Evolutionary conservation across 1,140 invertebrate genomes (phyloP).

Genomic region (Drosophila tsacasi): DNA sequence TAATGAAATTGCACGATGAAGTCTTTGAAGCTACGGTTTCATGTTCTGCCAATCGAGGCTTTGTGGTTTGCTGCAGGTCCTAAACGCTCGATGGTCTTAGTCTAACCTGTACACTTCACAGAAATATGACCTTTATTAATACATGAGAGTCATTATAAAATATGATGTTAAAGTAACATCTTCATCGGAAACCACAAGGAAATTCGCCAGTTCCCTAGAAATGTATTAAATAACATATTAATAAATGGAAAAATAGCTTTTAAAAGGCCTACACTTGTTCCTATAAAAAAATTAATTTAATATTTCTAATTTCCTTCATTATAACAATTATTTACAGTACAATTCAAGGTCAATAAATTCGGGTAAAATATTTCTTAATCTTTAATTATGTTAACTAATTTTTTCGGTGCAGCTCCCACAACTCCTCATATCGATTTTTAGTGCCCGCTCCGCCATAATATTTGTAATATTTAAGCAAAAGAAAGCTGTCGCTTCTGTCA

Average conservation of each 20-base stretch:
- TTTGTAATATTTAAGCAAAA: constrained; percentile 17
- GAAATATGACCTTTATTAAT: not conserved
- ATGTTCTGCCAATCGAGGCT: constrained; percentile 30
- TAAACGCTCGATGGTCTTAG: not conserved
- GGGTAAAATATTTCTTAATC: not conserved
- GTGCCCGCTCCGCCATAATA: constrained; percentile 39
- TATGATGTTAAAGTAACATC: not conserved
- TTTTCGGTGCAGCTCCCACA: constrained; percentile 4
- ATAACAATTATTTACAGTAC: too few relatives aligned
- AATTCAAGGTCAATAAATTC: too few relatives aligned
- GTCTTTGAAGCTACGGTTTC: constrained; percentile 2
- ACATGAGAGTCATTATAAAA: too few relatives aligned
- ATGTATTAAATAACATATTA: not conserved
- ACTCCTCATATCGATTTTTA: constrained; percentile 59
- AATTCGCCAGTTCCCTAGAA: not conserved
- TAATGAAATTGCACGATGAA: constrained; percentile 38
- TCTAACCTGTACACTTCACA: not conserved
- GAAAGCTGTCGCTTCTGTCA: constrained; percentile 11
- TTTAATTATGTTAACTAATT: not conserved
- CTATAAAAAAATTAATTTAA: not conserved
- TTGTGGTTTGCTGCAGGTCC: constrained; percentile 23
- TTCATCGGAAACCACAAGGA: not conserved
- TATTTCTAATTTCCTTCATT: not conserved
- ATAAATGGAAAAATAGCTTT: not conserved
- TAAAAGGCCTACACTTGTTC: too few relatives aligned